phyloP scores from a whole-genome alignment of 2,113 vertebrate genomes.

The Agapornis roseicollis region DNA sequence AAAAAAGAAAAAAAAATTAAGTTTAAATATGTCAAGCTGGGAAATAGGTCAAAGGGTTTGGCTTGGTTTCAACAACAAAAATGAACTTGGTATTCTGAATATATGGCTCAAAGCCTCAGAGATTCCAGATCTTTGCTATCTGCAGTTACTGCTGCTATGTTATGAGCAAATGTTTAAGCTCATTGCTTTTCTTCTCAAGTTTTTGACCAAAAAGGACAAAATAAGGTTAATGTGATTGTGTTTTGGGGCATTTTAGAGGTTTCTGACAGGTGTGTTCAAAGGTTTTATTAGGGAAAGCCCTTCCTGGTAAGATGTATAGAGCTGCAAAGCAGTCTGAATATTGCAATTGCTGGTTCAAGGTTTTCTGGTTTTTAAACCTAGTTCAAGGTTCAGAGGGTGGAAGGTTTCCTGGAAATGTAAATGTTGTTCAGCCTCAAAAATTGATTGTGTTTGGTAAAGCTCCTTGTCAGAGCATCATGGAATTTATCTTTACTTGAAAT shows the following conservation, averaged over 20 bases:
- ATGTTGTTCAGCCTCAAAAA: neutral
- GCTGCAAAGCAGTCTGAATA: neutral
- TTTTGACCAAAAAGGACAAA: neutral
- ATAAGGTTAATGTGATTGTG: neutral
- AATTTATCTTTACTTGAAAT: neutral
- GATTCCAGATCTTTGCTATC: neutral
- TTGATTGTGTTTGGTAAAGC: neutral
- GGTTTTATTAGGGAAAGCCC: neutral
- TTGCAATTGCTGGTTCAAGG: neutral
- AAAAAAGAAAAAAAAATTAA: neutral
- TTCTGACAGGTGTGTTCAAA: neutral
- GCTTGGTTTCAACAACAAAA: constrained; percentile 32
- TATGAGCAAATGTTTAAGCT: neutral
- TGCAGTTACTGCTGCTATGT: neutral
- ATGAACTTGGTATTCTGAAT: neutral
- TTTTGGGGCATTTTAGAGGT: neutral
- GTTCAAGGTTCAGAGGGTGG: neutral
- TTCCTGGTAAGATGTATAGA: neutral
- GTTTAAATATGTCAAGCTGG: neutral
- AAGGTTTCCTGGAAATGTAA: neutral
- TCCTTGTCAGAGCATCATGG: neutral
- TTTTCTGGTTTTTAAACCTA: neutral
- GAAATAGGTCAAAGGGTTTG: constrained; percentile 66
- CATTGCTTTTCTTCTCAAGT: neutral
- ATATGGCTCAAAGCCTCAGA: neutral